Conservation (phyloP, 2,888 invertebrate species). For the Dynastes grantii region DNA sequence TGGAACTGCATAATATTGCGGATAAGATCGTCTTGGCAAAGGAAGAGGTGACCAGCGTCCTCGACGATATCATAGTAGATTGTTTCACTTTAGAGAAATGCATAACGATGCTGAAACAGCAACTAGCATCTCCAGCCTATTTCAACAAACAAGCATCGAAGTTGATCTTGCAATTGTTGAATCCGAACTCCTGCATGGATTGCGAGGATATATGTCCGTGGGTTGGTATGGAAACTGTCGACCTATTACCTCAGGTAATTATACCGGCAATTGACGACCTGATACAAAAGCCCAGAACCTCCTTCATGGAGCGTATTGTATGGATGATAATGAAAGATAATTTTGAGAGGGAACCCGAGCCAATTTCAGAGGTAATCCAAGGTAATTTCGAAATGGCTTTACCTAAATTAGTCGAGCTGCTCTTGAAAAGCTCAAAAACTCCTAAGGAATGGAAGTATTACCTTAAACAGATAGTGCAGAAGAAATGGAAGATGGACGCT, state of each 20-base stretch:
- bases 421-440: background rate
- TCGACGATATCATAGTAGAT: conserved; percentile 11
- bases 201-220: background rate
- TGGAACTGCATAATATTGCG: no score
- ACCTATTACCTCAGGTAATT: no score
- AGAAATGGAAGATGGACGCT: background rate
- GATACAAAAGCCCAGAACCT: background rate
- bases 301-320: background rate
- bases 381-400: no score
- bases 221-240: background rate
- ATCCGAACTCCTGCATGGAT: background rate
- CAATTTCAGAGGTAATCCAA: background rate
- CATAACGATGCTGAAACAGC: background rate
- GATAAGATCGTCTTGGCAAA: background rate
- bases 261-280: no score
- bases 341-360: background rate
- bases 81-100: conserved; percentile 23
- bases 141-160: background rate
- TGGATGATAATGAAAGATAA: conserved; percentile 7
- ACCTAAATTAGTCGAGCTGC: no score
- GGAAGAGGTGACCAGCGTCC: background rate
- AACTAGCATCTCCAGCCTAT: background rate
- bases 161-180: background rate
- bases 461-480: background rate
- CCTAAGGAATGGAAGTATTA: background rate